Conservation (phyloP, 2,797 vertebrate species). For the Ibycter americanus region DNA sequence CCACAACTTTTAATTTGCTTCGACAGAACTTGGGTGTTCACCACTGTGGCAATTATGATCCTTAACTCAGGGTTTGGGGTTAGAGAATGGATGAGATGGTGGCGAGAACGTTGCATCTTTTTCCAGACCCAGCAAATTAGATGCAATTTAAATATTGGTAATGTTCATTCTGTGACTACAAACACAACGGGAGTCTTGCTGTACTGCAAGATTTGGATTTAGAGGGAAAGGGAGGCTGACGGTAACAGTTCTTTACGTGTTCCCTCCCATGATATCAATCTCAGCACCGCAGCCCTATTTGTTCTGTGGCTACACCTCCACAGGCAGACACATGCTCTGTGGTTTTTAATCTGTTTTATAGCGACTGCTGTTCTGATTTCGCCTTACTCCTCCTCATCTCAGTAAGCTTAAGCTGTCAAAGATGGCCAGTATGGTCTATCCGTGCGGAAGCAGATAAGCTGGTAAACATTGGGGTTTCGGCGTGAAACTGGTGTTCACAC, state of each 20-base stretch:
- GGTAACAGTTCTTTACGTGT: neutral
- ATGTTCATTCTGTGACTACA: neutral
- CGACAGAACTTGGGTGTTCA: neutral
- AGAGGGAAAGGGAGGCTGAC: neutral
- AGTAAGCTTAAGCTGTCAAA: neutral
- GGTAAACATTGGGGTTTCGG: neutral
- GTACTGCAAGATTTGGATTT: neutral
- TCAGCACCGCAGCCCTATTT: neutral
- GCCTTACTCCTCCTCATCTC: neutral
- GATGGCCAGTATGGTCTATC: neutral
- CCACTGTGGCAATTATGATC: neutral
- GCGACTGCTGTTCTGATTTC: neutral
- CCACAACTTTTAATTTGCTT: neutral
- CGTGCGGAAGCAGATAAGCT: neutral
- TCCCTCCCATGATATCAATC: neutral
- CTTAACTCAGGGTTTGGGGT: neutral
- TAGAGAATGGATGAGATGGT: neutral
- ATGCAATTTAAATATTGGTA: neutral
- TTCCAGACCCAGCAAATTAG: neutral
- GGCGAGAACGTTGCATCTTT: rapidly evolving
- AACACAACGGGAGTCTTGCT: neutral
- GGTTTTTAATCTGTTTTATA: neutral
- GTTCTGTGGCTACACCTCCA: neutral
- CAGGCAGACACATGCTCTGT: neutral
- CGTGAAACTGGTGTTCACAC: neutral